Percentiles rank a stretch among this genome's conserved stretches.
Conservation (phyloP, 2,888 invertebrate genomes). For the Eudemis profundana region DNA sequence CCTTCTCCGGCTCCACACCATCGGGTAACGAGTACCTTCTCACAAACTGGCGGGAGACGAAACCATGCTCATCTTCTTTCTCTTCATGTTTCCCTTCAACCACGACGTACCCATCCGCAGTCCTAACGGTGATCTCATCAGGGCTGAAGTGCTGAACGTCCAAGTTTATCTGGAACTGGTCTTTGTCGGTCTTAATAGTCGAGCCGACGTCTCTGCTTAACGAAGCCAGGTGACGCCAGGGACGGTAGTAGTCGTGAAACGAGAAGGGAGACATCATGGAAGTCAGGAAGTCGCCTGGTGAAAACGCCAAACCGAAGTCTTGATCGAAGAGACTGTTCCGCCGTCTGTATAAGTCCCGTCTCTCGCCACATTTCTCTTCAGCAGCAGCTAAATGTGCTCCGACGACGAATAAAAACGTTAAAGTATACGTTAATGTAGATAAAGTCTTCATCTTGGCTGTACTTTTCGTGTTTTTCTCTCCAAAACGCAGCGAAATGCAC, state of each 20-base stretch:
- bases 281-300: constrained; percentile 72
- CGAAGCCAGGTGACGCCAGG: constrained; percentile 69
- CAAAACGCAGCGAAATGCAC: constrained; percentile 14
- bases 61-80: constrained; percentile 89
- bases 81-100: constrained; percentile 92
- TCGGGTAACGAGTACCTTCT: constrained; percentile 89
- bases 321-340: constrained; percentile 72
- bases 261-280: constrained; percentile 58
- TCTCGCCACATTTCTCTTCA: constrained; percentile 36
- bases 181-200: constrained; percentile 77
- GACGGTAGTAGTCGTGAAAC: constrained; percentile 65
- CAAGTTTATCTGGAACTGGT: constrained; percentile 87
- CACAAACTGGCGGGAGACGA: constrained; percentile 88
- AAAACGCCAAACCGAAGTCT: constrained; percentile 74
- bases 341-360: constrained; percentile 52
- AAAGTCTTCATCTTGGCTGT: constrained; percentile 29
- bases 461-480: constrained; percentile 13
- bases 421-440: constrained; percentile 11
- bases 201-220: constrained; percentile 76
- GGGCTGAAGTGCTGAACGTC: constrained; percentile 91
- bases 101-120: constrained; percentile 87
- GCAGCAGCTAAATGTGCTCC: constrained; percentile 31
- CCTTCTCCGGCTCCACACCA: constrained; percentile 87
- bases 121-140: constrained; percentile 90
- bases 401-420: constrained; percentile 22